Base-by-base conservation (phyloP, 2,888 invertebrate genomes). In the Mallateleia sp. region DNA sequence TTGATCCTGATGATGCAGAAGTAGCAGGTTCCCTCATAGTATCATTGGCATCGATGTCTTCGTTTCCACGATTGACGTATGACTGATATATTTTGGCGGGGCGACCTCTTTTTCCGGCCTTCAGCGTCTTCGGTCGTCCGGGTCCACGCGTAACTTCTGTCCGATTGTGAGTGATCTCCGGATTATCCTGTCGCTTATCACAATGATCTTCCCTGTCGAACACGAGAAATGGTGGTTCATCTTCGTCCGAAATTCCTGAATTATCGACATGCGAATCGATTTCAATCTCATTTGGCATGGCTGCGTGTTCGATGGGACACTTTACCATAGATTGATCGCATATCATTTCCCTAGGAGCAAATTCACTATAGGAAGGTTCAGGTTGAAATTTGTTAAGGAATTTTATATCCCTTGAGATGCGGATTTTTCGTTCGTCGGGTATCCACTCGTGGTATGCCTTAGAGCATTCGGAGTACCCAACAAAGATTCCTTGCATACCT, bases 381-480 rank as follows among this genome's bases (percentile, higher is more conserved):
- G 32, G 32, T 32, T 32, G 32, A 32, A 32, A 32, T 32, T 32
- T 9, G 32, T 32, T 32, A 7, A 56, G 15, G 25, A 72, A 84
- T 72, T 72, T 84, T 7, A 85, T 58, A 24, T 87, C 78, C 18
- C 85, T 38, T 0, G 85, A 50, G 11, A 81, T 52, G 15, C 64
- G 67, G 5, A 87, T 42, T 15, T 25, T 52, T 15, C 28, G 80
- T 20, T 80, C 60, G 0, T 38, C 60, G 0, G 67, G 54, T 8
- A 77, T 38, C 84, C 87, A 84, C 0, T 81, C 38, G 20, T 64
- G 22, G 32, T 80, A 87, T 20, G 75, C 84, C 8, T 87, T 84
- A 2, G 84, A 75, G 9, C 67, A n/a, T 20, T 81, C 77, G 1
- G 87, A 87, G 25, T 85, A 87, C 1, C 87, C 81, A 0, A 87